Evolutionary conservation across 2,113 vertebrate genomes (phyloP).

Genomic region (Tretioscincus oriximinensis): DNA sequence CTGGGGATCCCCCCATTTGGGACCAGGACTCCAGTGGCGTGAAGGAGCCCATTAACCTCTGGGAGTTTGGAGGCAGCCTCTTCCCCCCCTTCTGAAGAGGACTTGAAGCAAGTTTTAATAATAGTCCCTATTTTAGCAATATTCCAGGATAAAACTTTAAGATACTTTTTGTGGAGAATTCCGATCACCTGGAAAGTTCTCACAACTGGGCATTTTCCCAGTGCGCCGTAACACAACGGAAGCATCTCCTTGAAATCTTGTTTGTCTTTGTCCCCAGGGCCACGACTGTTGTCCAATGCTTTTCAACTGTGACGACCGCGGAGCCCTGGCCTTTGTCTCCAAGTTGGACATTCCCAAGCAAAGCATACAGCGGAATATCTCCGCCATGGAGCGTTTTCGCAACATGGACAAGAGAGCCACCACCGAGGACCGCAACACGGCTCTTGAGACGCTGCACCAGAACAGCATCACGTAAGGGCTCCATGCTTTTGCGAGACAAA

Average conservation of each 20-base stretch:
- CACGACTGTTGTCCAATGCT: conserved; percentile 99
- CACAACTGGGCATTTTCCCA: no score
- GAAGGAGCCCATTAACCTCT: no score
- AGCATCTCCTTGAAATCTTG: not conserved
- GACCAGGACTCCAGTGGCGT: no score
- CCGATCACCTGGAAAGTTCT: no score
- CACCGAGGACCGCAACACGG: conserved; percentile 93
- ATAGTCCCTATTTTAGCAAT: no score
- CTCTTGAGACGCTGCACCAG: conserved; percentile 96
- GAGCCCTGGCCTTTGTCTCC: conserved; percentile 88
- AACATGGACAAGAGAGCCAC: conserved; percentile 99
- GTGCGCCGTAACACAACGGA: not conserved
- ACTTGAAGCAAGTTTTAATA: no score
- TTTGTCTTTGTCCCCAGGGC: conserved; percentile 74
- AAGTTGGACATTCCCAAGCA: conserved; percentile 98
- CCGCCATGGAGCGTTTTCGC: conserved; percentile 97
- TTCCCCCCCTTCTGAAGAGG: no score
- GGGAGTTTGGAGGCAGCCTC: no score
- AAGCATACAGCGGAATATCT: conserved; percentile 97
- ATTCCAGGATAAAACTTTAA: no score
- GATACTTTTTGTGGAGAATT: no score
- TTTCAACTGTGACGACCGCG: conserved; percentile 92
- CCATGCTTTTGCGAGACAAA: accelerated
- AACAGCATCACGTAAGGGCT: conserved; percentile 96
- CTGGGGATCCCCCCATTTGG: no score